Evolutionary conservation across 2,888 invertebrate species (phyloP), one percentile per base, ranked within the genome.

Genomic region (Anaspis maculata): DNA sequence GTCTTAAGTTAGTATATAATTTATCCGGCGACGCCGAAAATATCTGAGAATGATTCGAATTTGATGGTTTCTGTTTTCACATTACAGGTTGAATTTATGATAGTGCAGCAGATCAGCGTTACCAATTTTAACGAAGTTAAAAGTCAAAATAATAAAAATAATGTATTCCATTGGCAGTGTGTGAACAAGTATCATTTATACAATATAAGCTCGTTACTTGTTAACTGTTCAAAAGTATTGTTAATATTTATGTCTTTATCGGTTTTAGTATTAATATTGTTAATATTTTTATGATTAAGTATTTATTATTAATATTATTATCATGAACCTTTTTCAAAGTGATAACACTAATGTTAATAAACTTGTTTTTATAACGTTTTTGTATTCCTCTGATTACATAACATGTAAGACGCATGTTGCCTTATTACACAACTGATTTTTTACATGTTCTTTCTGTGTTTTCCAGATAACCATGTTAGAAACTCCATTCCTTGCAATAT

Each of bases 1-100:
- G 82, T 46, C 71, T 84, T 42, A 78, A 81, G 84, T 84, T 66
- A 68, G 64, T 64, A 46, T 42, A 49, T 46, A 44, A 19, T n/a
- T n/a, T n/a, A n/a, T n/a, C n/a, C n/a, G n/a, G n/a, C n/a, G n/a
- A n/a, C n/a, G n/a, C n/a, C n/a, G n/a, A n/a, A n/a, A n/a, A n/a
- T n/a, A n/a, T n/a, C n/a, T n/a, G n/a, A n/a, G n/a, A n/a, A n/a
- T n/a, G n/a, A n/a, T n/a, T n/a, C n/a, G n/a, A 26, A 11, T 26
- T 26, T 4, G 6, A 26, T 6, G 13, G 11, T 3, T 12, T 13
- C 12, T 13, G n/a, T n/a, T n/a, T n/a, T n/a, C n/a, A n/a, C 10
- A 41, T 51, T 56, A 43, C 48, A 58, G 58, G 50, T 49, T 54
- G 48, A 55, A 52, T 48, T 56, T 53, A 41, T 55, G 52, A 57